Conservation (phyloP, 1,140 invertebrate genomes). For the Leguminivora glycinivorella region DNA sequence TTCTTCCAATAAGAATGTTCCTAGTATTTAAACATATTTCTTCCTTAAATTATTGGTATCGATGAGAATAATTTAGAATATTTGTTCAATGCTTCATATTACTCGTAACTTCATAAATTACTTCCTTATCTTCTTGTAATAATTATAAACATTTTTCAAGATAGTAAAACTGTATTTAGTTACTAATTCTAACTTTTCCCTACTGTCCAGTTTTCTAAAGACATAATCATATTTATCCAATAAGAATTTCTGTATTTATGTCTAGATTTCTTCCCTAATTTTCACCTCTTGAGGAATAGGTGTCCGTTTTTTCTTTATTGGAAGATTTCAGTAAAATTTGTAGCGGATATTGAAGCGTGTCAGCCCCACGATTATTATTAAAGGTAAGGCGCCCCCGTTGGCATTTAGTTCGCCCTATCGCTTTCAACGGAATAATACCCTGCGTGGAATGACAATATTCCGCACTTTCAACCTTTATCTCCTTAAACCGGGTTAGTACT, state of each 20-base stretch:
- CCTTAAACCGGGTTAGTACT: constrained; percentile 5
- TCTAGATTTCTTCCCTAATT: too few relatives aligned
- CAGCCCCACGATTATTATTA: constrained; percentile 14
- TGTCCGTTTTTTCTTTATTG: not conserved
- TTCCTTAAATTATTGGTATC: not conserved
- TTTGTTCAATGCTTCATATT: too few relatives aligned
- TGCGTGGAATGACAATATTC: not conserved
- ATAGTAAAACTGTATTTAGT: too few relatives aligned
- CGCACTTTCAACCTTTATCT: constrained; percentile 13
- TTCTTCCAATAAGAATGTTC: not conserved
- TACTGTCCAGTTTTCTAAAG: too few relatives aligned
- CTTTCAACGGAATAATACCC: constrained; percentile 16
- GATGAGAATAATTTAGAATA: too few relatives aligned
- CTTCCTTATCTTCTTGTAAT: not conserved
- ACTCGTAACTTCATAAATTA: too few relatives aligned
- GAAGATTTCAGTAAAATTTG: constrained; percentile 5
- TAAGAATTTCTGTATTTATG: not conserved
- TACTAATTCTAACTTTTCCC: too few relatives aligned
- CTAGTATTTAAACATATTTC: not conserved
- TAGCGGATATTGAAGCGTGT: constrained; percentile 15
- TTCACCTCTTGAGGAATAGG: not conserved
- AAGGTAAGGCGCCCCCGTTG: constrained; percentile 21
- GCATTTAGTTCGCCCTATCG: constrained; percentile 20
- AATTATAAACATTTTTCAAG: not conserved
- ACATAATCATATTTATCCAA: not conserved